Evolutionary conservation across 2,888 invertebrate genomes (phyloP), one percentile per base, ranked within the genome.

Genomic region (Tethea ocularis): DNA sequence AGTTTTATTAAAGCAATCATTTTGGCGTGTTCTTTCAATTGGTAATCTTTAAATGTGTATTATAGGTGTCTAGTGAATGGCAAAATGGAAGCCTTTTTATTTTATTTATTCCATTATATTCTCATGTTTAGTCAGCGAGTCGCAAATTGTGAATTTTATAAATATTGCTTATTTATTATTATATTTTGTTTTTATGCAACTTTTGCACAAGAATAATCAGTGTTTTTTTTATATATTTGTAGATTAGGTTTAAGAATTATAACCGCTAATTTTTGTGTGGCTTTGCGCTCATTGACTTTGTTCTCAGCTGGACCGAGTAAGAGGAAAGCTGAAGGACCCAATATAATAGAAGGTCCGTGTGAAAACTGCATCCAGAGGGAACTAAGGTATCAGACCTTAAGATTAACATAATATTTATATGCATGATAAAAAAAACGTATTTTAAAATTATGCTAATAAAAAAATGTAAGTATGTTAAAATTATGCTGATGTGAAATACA

Each of bases 281-380:
- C 91, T 88, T 81, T 77, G 91, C 89, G 89, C 82, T 85, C 74
- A 78, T 89, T 84, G 77, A 79, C 84, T 87, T 83, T 91, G 90
- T 91, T 89, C 88, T 78, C 91, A 91, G 91, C 83, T 72, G 86
- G 83, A 71, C 82, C 88, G 73, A 77, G 78, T 80, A 90, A 90
- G 67, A 75, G 82, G 77, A 90, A 86, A 74, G 56, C 65, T 56
- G 88, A 83, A 51, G 73, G 71, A 62, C 51, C 58, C 67, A 80
- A 77, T 65, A 70, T 72, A 46, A 76, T 78, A 22, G 82, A 83
- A 65, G 67, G 59, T 60, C 62, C 67, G 67, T 91, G 90, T 78
- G 83, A 84, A 69, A 71, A 69, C 72, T 91, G 91, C 82, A 59
- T 80, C 55, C 84, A 88, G 71, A 79, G 73, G 55, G 78, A 84